Conservation (phyloP, 2,888 invertebrate species). For the Electrophaes corylata region DNA sequence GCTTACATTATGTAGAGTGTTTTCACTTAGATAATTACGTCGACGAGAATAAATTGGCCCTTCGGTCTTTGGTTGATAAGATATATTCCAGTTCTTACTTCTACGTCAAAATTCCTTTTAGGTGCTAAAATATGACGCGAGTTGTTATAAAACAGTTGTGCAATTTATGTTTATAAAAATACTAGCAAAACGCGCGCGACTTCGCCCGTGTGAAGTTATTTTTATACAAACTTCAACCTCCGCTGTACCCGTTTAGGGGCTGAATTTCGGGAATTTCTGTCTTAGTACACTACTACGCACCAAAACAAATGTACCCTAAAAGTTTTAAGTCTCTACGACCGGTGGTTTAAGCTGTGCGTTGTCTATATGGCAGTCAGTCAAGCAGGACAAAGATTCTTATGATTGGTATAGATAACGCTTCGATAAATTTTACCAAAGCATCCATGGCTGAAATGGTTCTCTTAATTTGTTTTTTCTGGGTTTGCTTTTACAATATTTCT, state of each 20-base stretch:
- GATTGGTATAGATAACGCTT: no score
- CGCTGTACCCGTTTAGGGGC: no score
- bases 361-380: no score
- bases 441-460: background rate
- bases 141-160: background rate
- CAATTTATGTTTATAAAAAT: background rate
- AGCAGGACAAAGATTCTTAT: no score
- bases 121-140: conserved; percentile 11
- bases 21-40: conserved; percentile 13
- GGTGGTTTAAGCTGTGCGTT: no score
- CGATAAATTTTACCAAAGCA: background rate
- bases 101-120: conserved; percentile 1
- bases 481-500: background rate
- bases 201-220: no score
- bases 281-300: no score
- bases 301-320: no score
- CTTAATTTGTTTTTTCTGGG: background rate
- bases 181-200: no score
- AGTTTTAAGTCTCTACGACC: no score
- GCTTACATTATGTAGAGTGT: conserved; percentile 28
- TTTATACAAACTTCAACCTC: no score
- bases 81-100: background rate
- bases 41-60: conserved; percentile 13
- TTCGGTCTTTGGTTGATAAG: conserved; percentile 1
- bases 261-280: no score